Evolutionary conservation across 2,797 vertebrate genomes (phyloP).

Genomic region (Oryzias sinensis): DNA sequence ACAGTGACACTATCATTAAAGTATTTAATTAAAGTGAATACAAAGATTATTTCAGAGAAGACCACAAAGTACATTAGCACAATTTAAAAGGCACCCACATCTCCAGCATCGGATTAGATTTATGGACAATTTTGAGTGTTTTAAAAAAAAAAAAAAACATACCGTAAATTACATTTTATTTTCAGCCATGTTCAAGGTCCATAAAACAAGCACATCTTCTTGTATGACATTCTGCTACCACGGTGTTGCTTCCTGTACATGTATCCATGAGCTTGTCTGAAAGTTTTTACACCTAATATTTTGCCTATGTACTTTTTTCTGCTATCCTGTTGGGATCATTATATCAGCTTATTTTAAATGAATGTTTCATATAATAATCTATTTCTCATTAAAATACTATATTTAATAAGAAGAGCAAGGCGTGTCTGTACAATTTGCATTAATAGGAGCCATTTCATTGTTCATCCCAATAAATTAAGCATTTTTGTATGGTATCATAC

Average conservation of each 20-base stretch:
- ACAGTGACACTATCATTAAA: constrained; percentile 68
- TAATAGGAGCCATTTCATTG: not conserved
- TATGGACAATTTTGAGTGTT: constrained; percentile 69
- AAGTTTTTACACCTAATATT: constrained; percentile 77
- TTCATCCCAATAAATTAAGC: not conserved
- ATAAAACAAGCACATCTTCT: constrained; percentile 77
- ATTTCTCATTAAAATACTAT: constrained; percentile 89
- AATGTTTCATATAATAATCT: constrained; percentile 88
- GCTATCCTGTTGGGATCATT: constrained; percentile 80
- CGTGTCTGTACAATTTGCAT: constrained; percentile 70
- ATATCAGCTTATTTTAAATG: constrained; percentile 86
- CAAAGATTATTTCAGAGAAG: constrained; percentile 52
- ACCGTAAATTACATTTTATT: constrained; percentile 64
- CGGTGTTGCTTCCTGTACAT: constrained; percentile 70
- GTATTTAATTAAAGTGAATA: constrained; percentile 53
- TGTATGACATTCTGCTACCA: constrained; percentile 62
- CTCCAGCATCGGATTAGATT: constrained; percentile 54
- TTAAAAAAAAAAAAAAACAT: constrained; percentile 36
- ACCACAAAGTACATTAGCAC: constrained; percentile 69
- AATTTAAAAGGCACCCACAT: constrained; percentile 66
- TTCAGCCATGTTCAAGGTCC: constrained; percentile 61
- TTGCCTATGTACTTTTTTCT: constrained; percentile 81
- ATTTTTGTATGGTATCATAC: too few species aligned
- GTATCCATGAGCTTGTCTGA: constrained; percentile 75
- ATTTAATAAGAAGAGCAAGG: constrained; percentile 83